phyloP scores from a whole-genome alignment of 2,888 invertebrate genomes.

The Heteromyza rotundicornis region DNA sequence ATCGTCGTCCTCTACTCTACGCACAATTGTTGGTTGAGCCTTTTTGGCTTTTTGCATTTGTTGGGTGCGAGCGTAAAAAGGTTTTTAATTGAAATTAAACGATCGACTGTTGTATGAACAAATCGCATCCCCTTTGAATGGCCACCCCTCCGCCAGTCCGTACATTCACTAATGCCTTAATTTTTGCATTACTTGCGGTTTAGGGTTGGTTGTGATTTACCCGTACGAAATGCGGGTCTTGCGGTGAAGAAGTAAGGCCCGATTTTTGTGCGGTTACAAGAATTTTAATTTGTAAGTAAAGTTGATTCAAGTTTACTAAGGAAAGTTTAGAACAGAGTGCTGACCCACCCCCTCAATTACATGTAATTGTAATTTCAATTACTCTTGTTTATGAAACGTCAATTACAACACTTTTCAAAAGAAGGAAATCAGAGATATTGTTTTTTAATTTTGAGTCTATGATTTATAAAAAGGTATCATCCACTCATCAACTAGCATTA shows the following conservation, averaged over 20 bases:
- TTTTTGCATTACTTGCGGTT: conserved; percentile 57
- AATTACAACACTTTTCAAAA: too few relatives aligned
- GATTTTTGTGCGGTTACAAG: not conserved
- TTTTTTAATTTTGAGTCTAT: too few relatives aligned
- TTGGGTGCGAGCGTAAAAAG: conserved; percentile 43
- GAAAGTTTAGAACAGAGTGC: too few relatives aligned
- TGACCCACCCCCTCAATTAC: too few relatives aligned
- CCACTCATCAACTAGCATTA: too few relatives aligned
- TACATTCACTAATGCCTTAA: conserved; percentile 50
- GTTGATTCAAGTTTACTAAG: too few relatives aligned
- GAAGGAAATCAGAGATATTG: too few relatives aligned
- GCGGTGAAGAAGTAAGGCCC: not conserved
- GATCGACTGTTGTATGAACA: conserved; percentile 55
- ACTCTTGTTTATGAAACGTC: too few relatives aligned
- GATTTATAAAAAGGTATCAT: too few relatives aligned
- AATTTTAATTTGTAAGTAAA: too few relatives aligned
- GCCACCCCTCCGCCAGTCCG: conserved; percentile 22
- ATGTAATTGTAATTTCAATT: too few relatives aligned
- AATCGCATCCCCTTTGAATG: conserved; percentile 44
- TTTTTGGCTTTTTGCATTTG: conserved; percentile 53
- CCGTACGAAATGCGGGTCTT: not conserved
- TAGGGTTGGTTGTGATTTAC: conserved; percentile 59
- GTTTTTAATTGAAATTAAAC: conserved; percentile 62
- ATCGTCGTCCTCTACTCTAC: conserved; percentile 11
- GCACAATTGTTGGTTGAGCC: conserved; percentile 32